Evolutionary conservation across 2,888 invertebrate species (phyloP).

Genomic region (Crepidodera aurea): DNA sequence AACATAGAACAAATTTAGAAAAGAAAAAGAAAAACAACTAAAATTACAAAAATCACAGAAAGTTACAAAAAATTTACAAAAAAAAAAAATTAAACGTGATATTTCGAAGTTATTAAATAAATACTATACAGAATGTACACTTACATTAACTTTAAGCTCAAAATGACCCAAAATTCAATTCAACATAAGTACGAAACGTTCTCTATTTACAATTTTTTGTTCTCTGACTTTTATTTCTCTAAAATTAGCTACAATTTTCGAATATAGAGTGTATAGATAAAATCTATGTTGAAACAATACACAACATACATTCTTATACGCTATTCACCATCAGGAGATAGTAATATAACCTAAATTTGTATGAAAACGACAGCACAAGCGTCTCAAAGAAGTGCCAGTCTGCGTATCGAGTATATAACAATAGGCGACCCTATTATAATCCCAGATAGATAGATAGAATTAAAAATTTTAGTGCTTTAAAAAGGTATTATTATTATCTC

Average conservation of each 20-base stretch:
- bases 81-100: conserved; percentile 49
- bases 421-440: too few relatives aligned
- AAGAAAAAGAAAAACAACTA: conserved; percentile 45
- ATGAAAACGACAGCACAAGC: too few relatives aligned
- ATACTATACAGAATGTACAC: conserved; percentile 62
- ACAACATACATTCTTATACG: neutral
- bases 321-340: too few relatives aligned
- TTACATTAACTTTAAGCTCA: conserved; percentile 49
- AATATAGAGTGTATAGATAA: neutral
- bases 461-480: too few relatives aligned
- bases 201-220: conserved; percentile 43
- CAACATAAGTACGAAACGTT: conserved; percentile 47
- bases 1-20: conserved; percentile 53
- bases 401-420: too few relatives aligned
- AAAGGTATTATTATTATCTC: too few relatives aligned
- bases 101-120: conserved; percentile 56
- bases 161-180: conserved; percentile 42
- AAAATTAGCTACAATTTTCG: conserved; percentile 18
- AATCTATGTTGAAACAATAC: neutral
- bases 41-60: conserved; percentile 58
- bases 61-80: conserved; percentile 54
- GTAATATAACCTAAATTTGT: too few relatives aligned
- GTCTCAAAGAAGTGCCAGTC: too few relatives aligned
- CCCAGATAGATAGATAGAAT: too few relatives aligned
- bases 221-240: conserved; percentile 17